Base-by-base conservation (phyloP, 2,113 vertebrate genomes). In the Cryptoleucopteryx plumbea region DNA sequence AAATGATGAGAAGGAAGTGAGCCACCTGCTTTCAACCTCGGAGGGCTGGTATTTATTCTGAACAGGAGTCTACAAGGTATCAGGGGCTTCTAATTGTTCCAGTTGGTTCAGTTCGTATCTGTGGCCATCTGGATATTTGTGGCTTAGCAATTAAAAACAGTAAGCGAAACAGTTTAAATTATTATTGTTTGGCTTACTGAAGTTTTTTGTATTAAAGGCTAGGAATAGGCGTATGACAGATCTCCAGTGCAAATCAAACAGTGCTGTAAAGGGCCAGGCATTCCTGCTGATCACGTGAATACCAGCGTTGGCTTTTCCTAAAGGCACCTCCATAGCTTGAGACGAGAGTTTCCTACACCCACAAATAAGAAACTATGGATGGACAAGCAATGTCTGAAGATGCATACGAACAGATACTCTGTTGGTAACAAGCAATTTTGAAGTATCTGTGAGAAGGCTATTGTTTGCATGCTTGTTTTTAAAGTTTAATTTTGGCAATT, bases 211-310 rank as follows among this genome's bases (percentile, higher is more conserved):
- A 26, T 61, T 52, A 40, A 45, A 43, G 31, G 38, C 67, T 31
- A 15, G 50, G 58, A 65, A 40, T 1, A 45, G 75, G 32, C 32
- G 34, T 4, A 2, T 6, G 45, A 59, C 16, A 36, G 42, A 55
- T 11, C 53, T 18, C 8, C 48, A 48, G 45, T 9, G 47, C 36
- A 40, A 7, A 61, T 3, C 27, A 5, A 3, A 5, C 1, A 0
- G 4, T 6, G 47, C 26, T 38, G 23, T 4, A 40, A 25, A 63
- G 65, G 59, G 52, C 38, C 75, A 29, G 67, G 71, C 1, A 2
- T 12, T 27, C n/a, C 52, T 31, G 32, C 56, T 18, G 31, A 3
- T 3, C 25, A 16, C 0, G 0, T 1, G 13, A n/a, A 9, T 3
- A 3, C 14, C n/a, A 11, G 1, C 0, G 19, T 1, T 17, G 45